Evolutionary conservation across 2,888 invertebrate genomes (phyloP).

Genomic region (Gryllus longicercus): DNA sequence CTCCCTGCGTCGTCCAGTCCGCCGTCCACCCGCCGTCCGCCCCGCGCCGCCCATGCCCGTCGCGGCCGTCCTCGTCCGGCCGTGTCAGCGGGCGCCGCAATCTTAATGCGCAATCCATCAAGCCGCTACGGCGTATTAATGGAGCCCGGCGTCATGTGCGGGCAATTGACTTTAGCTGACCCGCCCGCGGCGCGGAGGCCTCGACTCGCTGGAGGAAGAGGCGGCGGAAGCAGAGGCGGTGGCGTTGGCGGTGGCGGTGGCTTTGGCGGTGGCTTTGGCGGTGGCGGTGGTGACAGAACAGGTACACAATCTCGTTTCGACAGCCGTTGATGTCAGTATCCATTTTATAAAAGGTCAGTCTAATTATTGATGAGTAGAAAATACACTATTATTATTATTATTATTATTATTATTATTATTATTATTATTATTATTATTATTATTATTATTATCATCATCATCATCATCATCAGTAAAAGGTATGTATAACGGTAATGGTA

Average conservation of each 20-base stretch:
- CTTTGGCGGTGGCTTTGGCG: not conserved
- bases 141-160: constrained; percentile 2
- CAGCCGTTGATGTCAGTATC: too few species aligned
- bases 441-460: too few species aligned
- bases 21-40: too few species aligned
- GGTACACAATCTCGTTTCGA: not conserved
- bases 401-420: too few species aligned
- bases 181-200: not conserved
- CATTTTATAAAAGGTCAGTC: too few species aligned
- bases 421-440: too few species aligned
- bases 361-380: too few species aligned
- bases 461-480: too few species aligned
- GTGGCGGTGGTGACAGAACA: not conserved
- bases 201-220: not conserved
- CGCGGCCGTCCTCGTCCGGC: not conserved
- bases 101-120: constrained; percentile 17
- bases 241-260: not conserved
- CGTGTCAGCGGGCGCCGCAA: constrained; percentile 1
- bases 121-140: constrained; percentile 1
- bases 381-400: too few species aligned
- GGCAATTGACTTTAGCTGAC: not conserved
- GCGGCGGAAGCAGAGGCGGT: not conserved
- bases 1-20: too few species aligned
- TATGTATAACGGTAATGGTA: too few species aligned
- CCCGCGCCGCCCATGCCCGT: not conserved